Evolutionary conservation across 2,113 vertebrate genomes (phyloP).

Genomic region (Indri indri): DNA sequence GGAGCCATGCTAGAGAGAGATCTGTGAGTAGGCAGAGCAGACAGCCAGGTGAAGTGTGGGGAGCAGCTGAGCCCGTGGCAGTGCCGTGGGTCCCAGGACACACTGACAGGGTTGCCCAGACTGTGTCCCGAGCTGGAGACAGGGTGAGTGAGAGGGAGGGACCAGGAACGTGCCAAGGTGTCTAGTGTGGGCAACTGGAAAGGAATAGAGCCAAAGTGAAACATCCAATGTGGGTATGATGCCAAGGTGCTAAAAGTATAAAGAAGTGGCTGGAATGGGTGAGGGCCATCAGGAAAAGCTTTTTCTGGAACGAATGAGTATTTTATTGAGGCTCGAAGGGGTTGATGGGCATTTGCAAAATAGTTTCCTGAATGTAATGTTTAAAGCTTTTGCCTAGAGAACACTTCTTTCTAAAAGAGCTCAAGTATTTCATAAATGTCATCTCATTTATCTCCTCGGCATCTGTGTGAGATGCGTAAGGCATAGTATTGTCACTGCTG

Average conservation of each 20-base stretch:
- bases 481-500: not conserved
- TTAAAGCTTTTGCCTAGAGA: not conserved
- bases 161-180: not conserved
- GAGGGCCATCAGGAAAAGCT: not conserved
- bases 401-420: not conserved
- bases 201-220: not conserved
- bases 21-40: not conserved
- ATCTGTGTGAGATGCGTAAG: not conserved
- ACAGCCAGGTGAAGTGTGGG: not conserved
- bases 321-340: not conserved
- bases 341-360: not conserved
- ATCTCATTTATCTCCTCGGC: not conserved
- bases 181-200: not conserved
- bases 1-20: not conserved
- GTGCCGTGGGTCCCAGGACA: not conserved
- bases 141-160: not conserved
- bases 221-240: not conserved
- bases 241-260: not conserved
- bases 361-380: not conserved
- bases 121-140: not conserved
- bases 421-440: not conserved
- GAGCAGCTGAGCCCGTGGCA: not conserved
- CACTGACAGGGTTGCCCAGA: not conserved
- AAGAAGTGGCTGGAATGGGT: not conserved
- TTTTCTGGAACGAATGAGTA: not conserved